Conservation (phyloP, 1,140 invertebrate genomes). For the Procambarus clarkii region DNA sequence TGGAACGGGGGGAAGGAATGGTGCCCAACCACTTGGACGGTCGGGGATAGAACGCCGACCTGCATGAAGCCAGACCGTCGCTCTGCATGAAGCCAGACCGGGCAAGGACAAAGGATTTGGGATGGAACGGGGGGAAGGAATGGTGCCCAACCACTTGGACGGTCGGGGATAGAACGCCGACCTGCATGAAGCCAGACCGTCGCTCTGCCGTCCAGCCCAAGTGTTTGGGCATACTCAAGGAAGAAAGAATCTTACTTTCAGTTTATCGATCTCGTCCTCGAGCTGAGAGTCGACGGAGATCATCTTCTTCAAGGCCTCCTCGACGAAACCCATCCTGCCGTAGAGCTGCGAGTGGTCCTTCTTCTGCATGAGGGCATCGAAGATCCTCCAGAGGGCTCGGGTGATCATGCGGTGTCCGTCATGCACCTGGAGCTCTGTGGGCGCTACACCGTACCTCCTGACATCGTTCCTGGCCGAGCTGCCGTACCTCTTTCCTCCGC, state of each 20-base stretch:
- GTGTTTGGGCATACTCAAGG: neutral
- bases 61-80: no score
- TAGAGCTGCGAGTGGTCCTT: slow-evolving; percentile 70
- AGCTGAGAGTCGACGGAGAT: slow-evolving; percentile 69
- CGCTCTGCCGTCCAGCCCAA: no score
- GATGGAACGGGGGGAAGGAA: no score
- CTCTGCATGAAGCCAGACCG: no score
- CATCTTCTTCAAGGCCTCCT: slow-evolving; percentile 70
- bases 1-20: no score
- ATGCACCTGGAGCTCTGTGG: neutral
- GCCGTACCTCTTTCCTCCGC: slow-evolving; percentile 33
- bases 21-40: no score
- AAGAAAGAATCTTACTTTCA: slow-evolving; percentile 46
- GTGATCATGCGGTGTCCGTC: slow-evolving; percentile 72
- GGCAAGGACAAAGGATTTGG: no score
- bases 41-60: no score
- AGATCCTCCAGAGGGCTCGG: slow-evolving; percentile 71
- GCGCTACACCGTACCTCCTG: slow-evolving; percentile 31
- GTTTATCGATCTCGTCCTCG: slow-evolving; percentile 65
- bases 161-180: no score
- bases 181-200: no score
- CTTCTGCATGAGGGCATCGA: slow-evolving; percentile 72
- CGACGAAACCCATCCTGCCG: slow-evolving; percentile 68
- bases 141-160: no score
- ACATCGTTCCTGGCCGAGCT: slow-evolving; percentile 54